Percentiles rank a stretch among this genome's conserved stretches.
Conservation (phyloP, 2,113 vertebrate species). For the Strix uralensis region DNA sequence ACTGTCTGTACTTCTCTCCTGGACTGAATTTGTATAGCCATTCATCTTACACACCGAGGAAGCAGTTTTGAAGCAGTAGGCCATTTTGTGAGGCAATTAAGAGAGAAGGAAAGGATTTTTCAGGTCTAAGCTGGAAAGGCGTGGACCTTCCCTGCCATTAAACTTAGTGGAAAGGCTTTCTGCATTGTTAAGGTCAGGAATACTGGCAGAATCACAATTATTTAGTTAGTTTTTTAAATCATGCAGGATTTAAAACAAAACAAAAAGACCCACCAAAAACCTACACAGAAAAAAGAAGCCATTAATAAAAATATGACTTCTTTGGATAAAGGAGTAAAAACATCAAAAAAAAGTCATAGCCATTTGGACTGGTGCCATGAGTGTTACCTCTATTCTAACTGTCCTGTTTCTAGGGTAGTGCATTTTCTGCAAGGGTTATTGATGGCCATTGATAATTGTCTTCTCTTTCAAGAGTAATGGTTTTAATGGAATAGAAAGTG, state of each 20-base stretch:
- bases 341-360: background rate
- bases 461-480: too few relatives aligned
- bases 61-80: background rate
- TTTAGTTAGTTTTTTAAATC: background rate
- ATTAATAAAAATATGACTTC: background rate
- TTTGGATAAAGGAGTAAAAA: background rate
- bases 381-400: background rate
- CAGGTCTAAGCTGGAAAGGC: conserved; percentile 10
- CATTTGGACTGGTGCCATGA: background rate
- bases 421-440: background rate
- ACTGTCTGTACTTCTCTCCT: background rate
- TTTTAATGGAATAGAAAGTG: too few relatives aligned
- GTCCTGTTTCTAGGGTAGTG: background rate
- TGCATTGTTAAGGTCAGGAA: background rate
- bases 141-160: background rate
- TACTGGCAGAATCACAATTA: background rate
- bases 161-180: background rate
- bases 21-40: background rate
- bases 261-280: accelerated
- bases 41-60: background rate
- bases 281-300: background rate
- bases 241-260: background rate
- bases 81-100: conserved; percentile 7
- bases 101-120: background rate
- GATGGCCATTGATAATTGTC: background rate